Evolutionary conservation across 2,797 vertebrate genomes (phyloP).

Genomic region (Micromesistius poutassou): DNA sequence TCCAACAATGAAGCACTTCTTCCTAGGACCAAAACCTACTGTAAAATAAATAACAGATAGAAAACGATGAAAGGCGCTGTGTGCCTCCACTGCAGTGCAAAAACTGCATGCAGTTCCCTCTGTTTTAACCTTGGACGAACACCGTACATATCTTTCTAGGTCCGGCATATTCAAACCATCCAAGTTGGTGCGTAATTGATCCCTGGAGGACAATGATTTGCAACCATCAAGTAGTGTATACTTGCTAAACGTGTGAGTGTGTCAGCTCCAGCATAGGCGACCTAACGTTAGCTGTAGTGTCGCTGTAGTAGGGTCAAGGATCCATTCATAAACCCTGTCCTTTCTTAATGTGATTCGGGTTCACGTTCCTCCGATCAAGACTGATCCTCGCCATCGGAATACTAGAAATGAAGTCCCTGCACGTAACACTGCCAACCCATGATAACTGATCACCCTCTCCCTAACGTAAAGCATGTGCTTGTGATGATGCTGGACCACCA

Average conservation of each 20-base stretch:
- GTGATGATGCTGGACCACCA: conserved; percentile 23
- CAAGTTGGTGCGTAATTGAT: not conserved
- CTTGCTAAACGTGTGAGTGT: not conserved
- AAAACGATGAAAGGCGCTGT: not conserved
- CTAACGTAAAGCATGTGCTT: conserved; percentile 66
- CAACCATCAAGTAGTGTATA: not conserved
- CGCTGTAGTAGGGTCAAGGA: not conserved
- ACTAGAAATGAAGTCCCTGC: not conserved
- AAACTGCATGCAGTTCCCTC: not conserved
- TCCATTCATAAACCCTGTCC: conserved; percentile 4
- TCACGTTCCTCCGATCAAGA: not conserved
- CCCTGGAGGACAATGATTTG: not conserved
- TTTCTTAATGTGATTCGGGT: not conserved
- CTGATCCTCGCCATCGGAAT: not conserved
- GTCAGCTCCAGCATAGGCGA: not conserved
- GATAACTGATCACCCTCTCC: not conserved
- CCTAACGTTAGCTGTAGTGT: not conserved
- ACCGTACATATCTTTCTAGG: not conserved
- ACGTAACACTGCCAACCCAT: not conserved
- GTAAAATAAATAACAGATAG: not conserved
- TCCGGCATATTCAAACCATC: not conserved
- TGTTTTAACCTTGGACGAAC: not conserved
- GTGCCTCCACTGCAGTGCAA: not conserved
- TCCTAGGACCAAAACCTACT: not conserved
- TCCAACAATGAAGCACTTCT: not conserved